Percentiles rank a stretch among this genome's conserved stretches.
These are phyloP conservation scores for Aquatica leii DNA, from an alignment of 2,888 invertebrate genomes.

Conservation along the genomic window DNA sequence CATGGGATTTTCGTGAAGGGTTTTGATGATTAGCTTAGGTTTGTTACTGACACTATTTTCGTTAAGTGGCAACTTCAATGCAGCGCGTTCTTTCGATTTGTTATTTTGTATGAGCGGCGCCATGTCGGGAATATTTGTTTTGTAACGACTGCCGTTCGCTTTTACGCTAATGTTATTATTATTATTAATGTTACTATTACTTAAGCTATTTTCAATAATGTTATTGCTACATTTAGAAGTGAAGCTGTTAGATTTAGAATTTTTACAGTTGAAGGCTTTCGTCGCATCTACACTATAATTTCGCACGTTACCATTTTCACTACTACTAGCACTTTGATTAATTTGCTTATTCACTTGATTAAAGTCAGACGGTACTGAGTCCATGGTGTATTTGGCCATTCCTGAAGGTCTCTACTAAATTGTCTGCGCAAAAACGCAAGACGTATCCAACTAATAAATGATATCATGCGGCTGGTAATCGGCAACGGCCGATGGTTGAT, in stretches of 20 bases:
- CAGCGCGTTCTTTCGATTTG: constrained; percentile 12
- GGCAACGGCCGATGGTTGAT: constrained; percentile 50
- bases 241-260: constrained; percentile 30
- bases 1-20: constrained; percentile 26
- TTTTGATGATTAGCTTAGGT: constrained; percentile 28
- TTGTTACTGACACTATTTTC: constrained; percentile 21
- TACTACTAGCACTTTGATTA: constrained; percentile 33
- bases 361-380: constrained; percentile 43
- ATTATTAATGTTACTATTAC: constrained; percentile 3
- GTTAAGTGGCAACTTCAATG: constrained; percentile 22
- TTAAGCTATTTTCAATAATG: constrained; percentile 19
- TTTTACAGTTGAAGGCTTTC: constrained; percentile 7
- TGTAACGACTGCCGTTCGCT: constrained; percentile 7
- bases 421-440: constrained; percentile 59
- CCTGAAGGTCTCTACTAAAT: constrained; percentile 60
- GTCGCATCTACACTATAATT: constrained; percentile 14
- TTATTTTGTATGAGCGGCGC: constrained; percentile 10
- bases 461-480: constrained; percentile 55
- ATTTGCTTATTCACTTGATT: constrained; percentile 41
- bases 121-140: constrained; percentile 13
- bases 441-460: constrained; percentile 45
- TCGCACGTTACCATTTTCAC: constrained; percentile 25
- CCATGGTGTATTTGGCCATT: constrained; percentile 59
- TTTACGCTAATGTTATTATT: neutral
- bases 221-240: constrained; percentile 31